A percentile compares a stretch with the other conserved stretches of the same genome.
Evolutionary conservation across 2,888 invertebrate genomes (phyloP).

Genomic region (Eurytoma californica): DNA sequence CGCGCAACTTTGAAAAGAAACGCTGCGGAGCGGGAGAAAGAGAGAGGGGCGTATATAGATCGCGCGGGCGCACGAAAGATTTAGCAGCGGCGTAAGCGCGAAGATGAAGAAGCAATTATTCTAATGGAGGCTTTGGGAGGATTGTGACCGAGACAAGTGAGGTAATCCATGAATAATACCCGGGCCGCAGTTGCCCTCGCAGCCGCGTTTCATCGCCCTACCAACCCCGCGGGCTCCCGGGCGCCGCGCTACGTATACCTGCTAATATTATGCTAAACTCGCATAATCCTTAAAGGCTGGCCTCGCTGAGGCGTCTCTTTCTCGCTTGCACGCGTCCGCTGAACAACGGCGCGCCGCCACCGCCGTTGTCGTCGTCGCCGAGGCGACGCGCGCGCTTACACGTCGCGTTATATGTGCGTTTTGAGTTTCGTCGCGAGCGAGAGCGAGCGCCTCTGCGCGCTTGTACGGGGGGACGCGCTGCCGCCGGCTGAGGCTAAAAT

Average conservation of each 20-base stretch:
- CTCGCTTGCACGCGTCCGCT: slow-evolving; percentile 10
- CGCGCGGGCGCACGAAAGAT: slow-evolving; percentile 48
- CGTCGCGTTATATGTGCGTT: slow-evolving; percentile 21
- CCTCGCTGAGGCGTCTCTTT: slow-evolving; percentile 47
- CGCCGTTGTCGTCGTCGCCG: neutral
- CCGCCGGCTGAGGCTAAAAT: neutral
- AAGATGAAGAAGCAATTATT: slow-evolving; percentile 75
- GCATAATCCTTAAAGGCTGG: slow-evolving; percentile 71
- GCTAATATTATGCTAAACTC: slow-evolving; percentile 73
- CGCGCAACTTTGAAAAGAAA: slow-evolving; percentile 12
- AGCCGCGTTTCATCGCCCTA: slow-evolving; percentile 51
- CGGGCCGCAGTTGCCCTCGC: slow-evolving; percentile 56
- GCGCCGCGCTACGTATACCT: slow-evolving; percentile 53
- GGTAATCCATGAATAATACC: slow-evolving; percentile 74
- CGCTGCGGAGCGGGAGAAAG: slow-evolving; percentile 2
- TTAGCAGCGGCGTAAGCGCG: slow-evolving; percentile 67
- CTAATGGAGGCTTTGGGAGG: slow-evolving; percentile 73
- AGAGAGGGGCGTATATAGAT: slow-evolving; percentile 2
- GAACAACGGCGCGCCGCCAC: slow-evolving; percentile 4
- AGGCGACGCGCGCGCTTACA: neutral
- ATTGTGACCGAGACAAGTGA: slow-evolving; percentile 73
- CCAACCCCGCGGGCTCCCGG: slow-evolving; percentile 21
- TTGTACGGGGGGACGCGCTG: neutral
- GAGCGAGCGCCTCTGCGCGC: neutral
- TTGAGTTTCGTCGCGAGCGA: slow-evolving; percentile 14